A percentile compares a stretch with the other conserved stretches of the same genome.
phyloP scores from a whole-genome alignment of 2,113 vertebrate genomes.

The Opisthocomus hoazin region DNA sequence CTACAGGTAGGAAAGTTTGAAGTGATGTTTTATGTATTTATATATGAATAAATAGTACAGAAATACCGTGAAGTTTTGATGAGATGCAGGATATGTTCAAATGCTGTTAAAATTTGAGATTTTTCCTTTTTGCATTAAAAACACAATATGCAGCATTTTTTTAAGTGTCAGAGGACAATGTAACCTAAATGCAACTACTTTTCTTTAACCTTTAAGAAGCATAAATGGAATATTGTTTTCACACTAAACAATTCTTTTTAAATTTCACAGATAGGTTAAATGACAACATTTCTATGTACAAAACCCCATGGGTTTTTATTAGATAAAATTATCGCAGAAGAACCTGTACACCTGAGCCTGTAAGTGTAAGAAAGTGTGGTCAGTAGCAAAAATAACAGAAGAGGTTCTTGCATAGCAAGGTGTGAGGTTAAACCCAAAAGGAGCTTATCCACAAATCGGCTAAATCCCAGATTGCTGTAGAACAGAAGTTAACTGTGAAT shows the following conservation, averaged over 20 bases:
- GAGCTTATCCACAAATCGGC: slow-evolving; percentile 39
- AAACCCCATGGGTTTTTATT: slow-evolving; percentile 48
- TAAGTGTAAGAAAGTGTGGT: slow-evolving; percentile 63
- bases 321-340: slow-evolving; percentile 64
- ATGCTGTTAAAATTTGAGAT: slow-evolving; percentile 47
- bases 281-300: slow-evolving; percentile 65
- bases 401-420: slow-evolving; percentile 78
- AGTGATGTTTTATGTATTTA: slow-evolving; percentile 57
- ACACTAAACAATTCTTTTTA: slow-evolving; percentile 58
- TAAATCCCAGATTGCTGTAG: slow-evolving; percentile 45
- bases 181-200: slow-evolving; percentile 75
- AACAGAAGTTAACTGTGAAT: slow-evolving; percentile 44
- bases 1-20: slow-evolving; percentile 77
- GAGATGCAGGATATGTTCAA: slow-evolving; percentile 70
- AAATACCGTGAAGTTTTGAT: slow-evolving; percentile 70
- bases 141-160: slow-evolving; percentile 81
- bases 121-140: slow-evolving; percentile 60
- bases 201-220: slow-evolving; percentile 58
- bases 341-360: slow-evolving; percentile 76
- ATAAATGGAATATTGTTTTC: slow-evolving; percentile 60
- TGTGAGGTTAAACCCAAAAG: slow-evolving; percentile 60
- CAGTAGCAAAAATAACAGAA: slow-evolving; percentile 64
- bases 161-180: slow-evolving; percentile 75
- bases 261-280: slow-evolving; percentile 62
- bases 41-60: slow-evolving; percentile 86